Conservation (phyloP, 1,140 invertebrate genomes). For the Drosophila athabasca region DNA sequence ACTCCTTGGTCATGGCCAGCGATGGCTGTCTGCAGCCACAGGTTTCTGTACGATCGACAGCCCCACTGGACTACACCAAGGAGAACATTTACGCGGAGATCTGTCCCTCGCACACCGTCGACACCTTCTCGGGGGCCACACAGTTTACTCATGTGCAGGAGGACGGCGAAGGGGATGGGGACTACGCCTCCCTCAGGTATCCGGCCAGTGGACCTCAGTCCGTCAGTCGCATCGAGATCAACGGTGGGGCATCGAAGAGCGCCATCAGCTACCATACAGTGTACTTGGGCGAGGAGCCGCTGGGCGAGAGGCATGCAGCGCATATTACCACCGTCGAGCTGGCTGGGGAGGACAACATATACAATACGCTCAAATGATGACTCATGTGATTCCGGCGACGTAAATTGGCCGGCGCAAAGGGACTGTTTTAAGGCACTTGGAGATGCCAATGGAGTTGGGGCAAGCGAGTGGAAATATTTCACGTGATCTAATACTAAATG, state of each 20-base stretch:
- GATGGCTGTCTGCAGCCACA: conserved; percentile 44
- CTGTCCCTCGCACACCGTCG: conserved; percentile 82
- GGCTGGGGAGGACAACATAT: conserved; percentile 79
- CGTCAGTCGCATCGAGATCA: conserved; percentile 77
- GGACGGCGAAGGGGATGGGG: conserved; percentile 62
- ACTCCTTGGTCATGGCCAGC: conserved; percentile 70
- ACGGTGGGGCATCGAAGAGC: conserved; percentile 57
- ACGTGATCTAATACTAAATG: conserved; percentile 21
- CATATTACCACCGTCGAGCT: conserved; percentile 75
- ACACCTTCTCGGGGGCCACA: conserved; percentile 57
- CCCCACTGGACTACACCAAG: conserved; percentile 83
- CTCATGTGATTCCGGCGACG: conserved; percentile 81
- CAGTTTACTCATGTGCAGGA: conserved; percentile 51
- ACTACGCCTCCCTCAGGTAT: conserved; percentile 78
- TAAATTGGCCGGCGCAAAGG: conserved; percentile 72
- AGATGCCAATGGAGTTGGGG: conserved; percentile 18
- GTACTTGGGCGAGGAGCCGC: conserved; percentile 72
- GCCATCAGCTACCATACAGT: conserved; percentile 79
- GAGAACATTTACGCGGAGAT: conserved; percentile 87
- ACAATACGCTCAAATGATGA: conserved; percentile 84
- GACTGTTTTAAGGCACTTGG: conserved; percentile 52
- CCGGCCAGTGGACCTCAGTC: conserved; percentile 61
- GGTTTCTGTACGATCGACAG: conserved; percentile 6
- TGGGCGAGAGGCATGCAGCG: conserved; percentile 61
- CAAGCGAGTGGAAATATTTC: conserved; percentile 18